phyloP scores from a whole-genome alignment of 1,140 invertebrate species.

The Medauroidea extradentata region DNA sequence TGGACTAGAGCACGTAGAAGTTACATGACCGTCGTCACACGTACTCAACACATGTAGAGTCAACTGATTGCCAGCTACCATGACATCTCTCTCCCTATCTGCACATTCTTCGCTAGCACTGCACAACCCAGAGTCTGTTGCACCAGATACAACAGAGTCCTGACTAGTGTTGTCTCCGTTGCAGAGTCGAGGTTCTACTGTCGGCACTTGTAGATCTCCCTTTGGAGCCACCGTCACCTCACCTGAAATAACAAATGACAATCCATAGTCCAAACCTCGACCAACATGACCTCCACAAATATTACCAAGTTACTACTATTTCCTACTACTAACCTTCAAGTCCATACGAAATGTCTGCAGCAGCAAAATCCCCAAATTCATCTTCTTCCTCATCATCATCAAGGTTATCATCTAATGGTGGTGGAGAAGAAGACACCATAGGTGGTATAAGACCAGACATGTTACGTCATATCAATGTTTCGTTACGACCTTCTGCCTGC shows the following conservation, averaged over 20 bases:
- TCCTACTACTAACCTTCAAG: neutral
- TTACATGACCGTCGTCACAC: no score
- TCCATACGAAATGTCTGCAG: slow-evolving; percentile 28
- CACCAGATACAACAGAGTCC: slow-evolving; percentile 13
- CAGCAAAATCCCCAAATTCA: slow-evolving; percentile 55
- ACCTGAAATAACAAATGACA: no score
- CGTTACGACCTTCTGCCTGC: no score
- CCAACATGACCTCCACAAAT: no score
- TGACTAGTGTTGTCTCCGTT: slow-evolving; percentile 15
- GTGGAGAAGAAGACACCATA: slow-evolving; percentile 57
- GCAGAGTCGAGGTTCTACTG: neutral
- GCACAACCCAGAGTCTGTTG: slow-evolving; percentile 17
- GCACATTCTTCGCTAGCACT: slow-evolving; percentile 15
- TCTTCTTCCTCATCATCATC: slow-evolving; percentile 57
- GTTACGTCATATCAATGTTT: neutral
- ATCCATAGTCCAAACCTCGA: no score
- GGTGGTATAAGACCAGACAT: slow-evolving; percentile 45
- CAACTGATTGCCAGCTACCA: no score
- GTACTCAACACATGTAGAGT: no score
- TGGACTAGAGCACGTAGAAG: no score
- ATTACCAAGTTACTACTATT: no score
- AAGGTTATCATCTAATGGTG: slow-evolving; percentile 51
- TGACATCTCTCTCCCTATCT: neutral
- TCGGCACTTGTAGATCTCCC: no score
- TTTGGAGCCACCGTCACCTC: no score